phyloP scores from a whole-genome alignment of 2,888 invertebrate genomes.

The Drosophila gaucha region DNA sequence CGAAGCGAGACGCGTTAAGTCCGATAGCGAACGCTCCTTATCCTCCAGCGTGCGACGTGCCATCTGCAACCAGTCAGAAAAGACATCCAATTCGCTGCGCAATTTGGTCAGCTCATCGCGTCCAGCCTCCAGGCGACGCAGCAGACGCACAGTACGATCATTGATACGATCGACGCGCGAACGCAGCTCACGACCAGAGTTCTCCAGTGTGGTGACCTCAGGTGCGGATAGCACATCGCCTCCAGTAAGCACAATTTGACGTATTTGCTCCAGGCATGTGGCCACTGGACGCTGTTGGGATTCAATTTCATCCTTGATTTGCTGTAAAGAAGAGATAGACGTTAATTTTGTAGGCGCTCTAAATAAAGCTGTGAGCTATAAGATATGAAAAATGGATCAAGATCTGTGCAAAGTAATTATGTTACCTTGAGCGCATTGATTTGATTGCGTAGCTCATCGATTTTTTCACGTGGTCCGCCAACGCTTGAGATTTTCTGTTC shows the following conservation, averaged over 20 bases:
- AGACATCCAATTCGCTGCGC: slow-evolving; percentile 91
- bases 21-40: slow-evolving; percentile 92
- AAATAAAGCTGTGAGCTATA: neutral
- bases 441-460: slow-evolving; percentile 94
- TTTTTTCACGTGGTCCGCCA: slow-evolving; percentile 93
- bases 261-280: slow-evolving; percentile 94
- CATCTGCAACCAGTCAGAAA: slow-evolving; percentile 93
- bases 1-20: slow-evolving; percentile 89
- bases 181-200: slow-evolving; percentile 93
- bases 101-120: slow-evolving; percentile 95
- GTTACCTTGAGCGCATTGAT: slow-evolving; percentile 93
- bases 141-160: slow-evolving; percentile 91
- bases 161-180: slow-evolving; percentile 92
- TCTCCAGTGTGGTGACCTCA: slow-evolving; percentile 94
- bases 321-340: slow-evolving; percentile 85
- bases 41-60: slow-evolving; percentile 93
- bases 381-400: neutral
- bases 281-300: slow-evolving; percentile 93
- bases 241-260: slow-evolving; percentile 94
- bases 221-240: slow-evolving; percentile 96
- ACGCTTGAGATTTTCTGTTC: slow-evolving; percentile 94
- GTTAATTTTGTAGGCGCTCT: neutral
- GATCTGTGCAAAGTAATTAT: neutral
- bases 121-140: slow-evolving; percentile 91
- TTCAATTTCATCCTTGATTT: slow-evolving; percentile 95